Conservation (phyloP, 2,113 vertebrate species). For the Blennius ocellaris region DNA sequence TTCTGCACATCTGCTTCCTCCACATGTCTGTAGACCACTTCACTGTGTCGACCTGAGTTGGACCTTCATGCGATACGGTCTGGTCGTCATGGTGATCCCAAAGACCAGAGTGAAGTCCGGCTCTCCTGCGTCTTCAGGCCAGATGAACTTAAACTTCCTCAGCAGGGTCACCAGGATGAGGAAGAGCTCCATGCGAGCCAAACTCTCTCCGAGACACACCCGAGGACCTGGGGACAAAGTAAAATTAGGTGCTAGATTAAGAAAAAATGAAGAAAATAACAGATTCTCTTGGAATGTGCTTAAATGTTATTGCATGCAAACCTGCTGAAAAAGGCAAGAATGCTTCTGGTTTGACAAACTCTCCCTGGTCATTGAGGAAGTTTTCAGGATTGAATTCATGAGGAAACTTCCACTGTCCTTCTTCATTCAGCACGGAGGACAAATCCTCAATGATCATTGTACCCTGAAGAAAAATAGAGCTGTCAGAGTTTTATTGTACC, state of each 20-base stretch:
- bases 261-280: too few relatives aligned
- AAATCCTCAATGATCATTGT: conserved; percentile 71
- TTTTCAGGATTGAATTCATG: conserved; percentile 79
- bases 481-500: too few relatives aligned
- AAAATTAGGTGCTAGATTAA: too few relatives aligned
- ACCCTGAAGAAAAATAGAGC: conserved; percentile 51
- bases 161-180: conserved; percentile 25
- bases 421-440: conserved; percentile 62
- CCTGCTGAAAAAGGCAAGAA: conserved; percentile 76
- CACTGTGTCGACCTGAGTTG: conserved; percentile 7
- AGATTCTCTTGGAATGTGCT: too few relatives aligned
- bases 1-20: too few relatives aligned
- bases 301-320: conserved; percentile 2
- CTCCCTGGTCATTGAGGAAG: conserved; percentile 74
- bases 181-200: conserved; percentile 72
- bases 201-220: conserved; percentile 64
- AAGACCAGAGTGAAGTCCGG: conserved; percentile 16
- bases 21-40: neutral
- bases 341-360: conserved; percentile 77
- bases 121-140: conserved; percentile 34
- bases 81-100: conserved; percentile 16
- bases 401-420: conserved; percentile 79
- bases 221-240: conserved; percentile 50
- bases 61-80: conserved; percentile 33
- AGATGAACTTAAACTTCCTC: conserved; percentile 36